These are phyloP conservation scores for Hipparchia semele DNA, from an alignment of 2,888 invertebrate genomes.

Conservation along the genomic window DNA sequence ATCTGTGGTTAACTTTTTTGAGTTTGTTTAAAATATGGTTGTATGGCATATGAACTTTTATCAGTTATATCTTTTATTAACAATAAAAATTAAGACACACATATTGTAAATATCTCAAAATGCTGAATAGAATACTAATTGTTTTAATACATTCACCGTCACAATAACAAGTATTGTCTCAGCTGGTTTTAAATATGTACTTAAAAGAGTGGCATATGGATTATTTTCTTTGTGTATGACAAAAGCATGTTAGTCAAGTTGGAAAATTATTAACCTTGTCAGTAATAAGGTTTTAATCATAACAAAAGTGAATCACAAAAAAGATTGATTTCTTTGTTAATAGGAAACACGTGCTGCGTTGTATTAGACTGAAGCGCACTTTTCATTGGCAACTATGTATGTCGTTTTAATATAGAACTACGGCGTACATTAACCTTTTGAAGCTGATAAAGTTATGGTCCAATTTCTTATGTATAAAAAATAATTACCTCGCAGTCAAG, in stretches of 20 bases:
- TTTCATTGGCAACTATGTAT: constrained; percentile 56
- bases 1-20: neutral
- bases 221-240: constrained; percentile 2
- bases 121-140: neutral
- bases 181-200: neutral
- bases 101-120: neutral
- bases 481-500: constrained; percentile 93
- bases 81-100: neutral
- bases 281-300: neutral
- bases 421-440: constrained; percentile 2
- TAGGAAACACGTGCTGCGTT: constrained; percentile 68
- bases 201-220: too few species aligned
- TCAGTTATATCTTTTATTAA: neutral
- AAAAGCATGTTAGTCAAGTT: neutral
- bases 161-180: neutral
- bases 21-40: neutral
- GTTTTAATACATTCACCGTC: neutral
- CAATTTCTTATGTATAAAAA: constrained; percentile 38
- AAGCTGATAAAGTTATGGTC: constrained; percentile 16
- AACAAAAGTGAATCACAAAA: neutral
- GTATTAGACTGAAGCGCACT: constrained; percentile 63
- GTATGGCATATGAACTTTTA: neutral
- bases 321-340: constrained; percentile 40
- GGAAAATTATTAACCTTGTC: neutral
- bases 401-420: constrained; percentile 22